Evolutionary conservation across 2,113 vertebrate species (phyloP).

Genomic region (Laticauda laticaudata): DNA sequence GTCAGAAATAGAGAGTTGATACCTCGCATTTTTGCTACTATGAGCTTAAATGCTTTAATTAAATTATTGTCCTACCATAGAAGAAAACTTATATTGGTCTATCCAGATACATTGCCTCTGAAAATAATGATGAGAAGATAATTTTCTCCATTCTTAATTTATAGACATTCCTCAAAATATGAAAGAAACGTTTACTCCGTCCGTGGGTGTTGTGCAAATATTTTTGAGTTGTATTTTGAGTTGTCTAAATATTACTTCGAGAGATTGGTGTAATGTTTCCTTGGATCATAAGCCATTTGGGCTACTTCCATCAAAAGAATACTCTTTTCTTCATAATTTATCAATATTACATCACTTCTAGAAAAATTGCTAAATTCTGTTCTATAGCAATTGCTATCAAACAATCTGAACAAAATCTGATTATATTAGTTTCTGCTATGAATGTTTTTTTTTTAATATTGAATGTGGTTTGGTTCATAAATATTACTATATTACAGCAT

Average conservation of each 20-base stretch:
- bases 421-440: neutral
- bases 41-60: neutral
- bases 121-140: neutral
- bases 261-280: neutral
- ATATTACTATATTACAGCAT: neutral
- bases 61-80: neutral
- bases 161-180: neutral
- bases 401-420: neutral
- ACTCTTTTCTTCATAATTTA: neutral
- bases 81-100: neutral
- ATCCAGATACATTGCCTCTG: neutral
- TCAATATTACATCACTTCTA: neutral
- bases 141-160: neutral
- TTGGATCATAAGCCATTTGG: neutral
- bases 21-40: neutral
- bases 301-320: neutral
- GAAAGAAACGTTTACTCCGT: neutral
- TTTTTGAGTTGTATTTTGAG: neutral
- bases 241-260: neutral
- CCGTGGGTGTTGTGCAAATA: neutral
- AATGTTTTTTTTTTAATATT: neutral
- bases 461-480: neutral
- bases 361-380: neutral
- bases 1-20: neutral
- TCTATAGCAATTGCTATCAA: neutral